These are phyloP conservation scores for Cuculus canorus DNA, from an alignment of 2,797 vertebrate genomes.

Conservation along the genomic window DNA sequence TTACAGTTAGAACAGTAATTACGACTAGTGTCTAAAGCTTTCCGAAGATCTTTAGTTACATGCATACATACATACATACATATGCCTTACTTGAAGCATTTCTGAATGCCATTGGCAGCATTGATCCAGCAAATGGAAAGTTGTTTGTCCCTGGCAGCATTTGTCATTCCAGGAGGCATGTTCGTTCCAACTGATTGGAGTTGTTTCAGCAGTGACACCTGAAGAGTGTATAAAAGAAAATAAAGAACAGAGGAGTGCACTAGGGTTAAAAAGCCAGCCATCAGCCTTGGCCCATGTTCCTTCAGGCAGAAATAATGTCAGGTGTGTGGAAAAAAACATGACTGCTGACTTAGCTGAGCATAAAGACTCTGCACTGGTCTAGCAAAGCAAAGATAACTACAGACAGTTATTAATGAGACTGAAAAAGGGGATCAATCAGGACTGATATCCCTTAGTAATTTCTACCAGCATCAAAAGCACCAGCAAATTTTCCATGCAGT, in stretches of 20 bases:
- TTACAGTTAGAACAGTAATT: neutral
- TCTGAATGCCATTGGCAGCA: neutral
- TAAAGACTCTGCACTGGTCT: neutral
- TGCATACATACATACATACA: neutral
- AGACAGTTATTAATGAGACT: neutral
- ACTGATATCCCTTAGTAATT: neutral
- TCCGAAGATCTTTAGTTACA: neutral
- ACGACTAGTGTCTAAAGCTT: neutral
- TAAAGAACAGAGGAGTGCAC: neutral
- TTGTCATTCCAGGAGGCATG: neutral
- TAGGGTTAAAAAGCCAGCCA: neutral
- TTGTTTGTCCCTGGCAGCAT: neutral
- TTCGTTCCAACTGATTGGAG: neutral
- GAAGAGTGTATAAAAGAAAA: neutral
- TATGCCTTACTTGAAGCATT: neutral
- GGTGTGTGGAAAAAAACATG: neutral
- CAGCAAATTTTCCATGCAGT: neutral
- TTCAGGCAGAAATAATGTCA: neutral
- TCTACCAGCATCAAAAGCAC: neutral
- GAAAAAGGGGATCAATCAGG: neutral
- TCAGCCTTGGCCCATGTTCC: neutral
- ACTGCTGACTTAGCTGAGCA: neutral
- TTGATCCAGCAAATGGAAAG: neutral
- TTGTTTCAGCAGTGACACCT: neutral
- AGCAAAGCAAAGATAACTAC: neutral